A percentile compares a stretch with the other conserved stretches of the same genome.
Conservation (phyloP, 2,797 vertebrate genomes). For the Anguilla anguilla region DNA sequence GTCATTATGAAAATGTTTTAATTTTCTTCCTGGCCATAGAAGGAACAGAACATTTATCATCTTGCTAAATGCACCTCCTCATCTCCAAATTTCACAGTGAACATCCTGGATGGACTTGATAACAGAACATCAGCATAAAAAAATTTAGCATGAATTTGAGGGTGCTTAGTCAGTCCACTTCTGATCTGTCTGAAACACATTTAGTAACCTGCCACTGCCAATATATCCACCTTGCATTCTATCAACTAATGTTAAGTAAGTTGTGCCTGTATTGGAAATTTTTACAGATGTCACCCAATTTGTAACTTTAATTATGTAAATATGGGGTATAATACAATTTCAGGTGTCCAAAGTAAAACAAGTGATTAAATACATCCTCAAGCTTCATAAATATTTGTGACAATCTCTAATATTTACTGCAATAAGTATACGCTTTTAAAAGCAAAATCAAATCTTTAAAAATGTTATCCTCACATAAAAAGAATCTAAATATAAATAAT, state of each 20-base stretch:
- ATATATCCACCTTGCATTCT: no score
- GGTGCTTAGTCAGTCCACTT: not conserved
- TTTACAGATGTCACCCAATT: not conserved
- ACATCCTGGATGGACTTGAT: conserved; percentile 18
- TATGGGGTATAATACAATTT: not conserved
- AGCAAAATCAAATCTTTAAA: no score
- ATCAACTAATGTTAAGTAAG: no score
- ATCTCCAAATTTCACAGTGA: not conserved
- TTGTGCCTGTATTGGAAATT: no score
- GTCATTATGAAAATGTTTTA: not conserved
- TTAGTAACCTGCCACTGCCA: no score
- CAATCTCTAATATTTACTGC: not conserved
- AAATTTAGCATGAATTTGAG: not conserved
- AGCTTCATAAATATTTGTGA: no score
- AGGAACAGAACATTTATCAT: not conserved
- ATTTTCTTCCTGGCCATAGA: not conserved
- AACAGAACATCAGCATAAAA: not conserved
- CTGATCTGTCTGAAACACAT: not conserved
- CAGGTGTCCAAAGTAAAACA: not conserved
- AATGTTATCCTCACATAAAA: no score
- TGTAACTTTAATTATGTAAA: not conserved
- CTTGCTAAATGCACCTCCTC: not conserved
- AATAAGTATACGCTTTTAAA: not conserved
- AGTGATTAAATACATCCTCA: not conserved
- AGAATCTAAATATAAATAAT: no score